phyloP scores from a whole-genome alignment of 2,888 invertebrate species.

The Metallyticus violacea region DNA sequence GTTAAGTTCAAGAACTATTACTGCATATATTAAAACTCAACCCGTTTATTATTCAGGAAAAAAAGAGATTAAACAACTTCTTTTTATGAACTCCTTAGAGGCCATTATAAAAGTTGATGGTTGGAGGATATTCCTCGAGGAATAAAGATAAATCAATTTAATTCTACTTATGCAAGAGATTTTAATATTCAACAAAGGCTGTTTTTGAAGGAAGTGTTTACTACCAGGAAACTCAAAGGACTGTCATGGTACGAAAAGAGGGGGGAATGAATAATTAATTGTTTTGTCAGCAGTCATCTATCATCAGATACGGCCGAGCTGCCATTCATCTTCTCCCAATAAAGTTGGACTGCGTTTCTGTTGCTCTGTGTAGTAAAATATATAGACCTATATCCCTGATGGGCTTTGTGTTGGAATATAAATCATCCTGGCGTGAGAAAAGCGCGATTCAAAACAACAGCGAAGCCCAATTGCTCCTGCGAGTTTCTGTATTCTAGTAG shows the following conservation, averaged over 20 bases:
- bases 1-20: neutral
- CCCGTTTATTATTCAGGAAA: neutral
- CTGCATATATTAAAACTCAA: neutral
- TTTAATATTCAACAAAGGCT: neutral
- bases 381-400: no score
- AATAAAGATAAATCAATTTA: neutral
- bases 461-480: no score
- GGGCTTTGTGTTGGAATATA: no score
- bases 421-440: no score
- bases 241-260: neutral
- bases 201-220: neutral
- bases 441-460: no score
- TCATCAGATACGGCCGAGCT: neutral
- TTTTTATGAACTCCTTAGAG: neutral
- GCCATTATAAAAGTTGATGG: neutral
- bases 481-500: no score
- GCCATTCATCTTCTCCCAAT: neutral
- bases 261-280: neutral
- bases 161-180: neutral
- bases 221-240: neutral
- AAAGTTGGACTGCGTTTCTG: no score
- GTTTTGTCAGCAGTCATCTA: neutral
- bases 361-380: no score
- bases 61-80: neutral
- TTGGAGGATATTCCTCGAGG: no score